Base-by-base conservation (phyloP, 2,888 invertebrate species). In the Nebria salina region DNA sequence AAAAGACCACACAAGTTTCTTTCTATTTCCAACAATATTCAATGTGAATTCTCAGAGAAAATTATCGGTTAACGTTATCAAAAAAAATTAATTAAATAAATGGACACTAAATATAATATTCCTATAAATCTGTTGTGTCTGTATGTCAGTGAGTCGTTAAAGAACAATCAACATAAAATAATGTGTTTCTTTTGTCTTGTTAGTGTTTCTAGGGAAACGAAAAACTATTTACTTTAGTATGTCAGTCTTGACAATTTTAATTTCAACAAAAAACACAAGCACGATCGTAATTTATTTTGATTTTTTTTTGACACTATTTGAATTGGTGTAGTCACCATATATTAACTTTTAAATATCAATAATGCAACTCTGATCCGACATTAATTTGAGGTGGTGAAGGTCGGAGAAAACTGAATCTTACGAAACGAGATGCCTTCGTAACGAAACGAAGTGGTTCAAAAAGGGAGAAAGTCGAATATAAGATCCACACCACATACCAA, bases 181-280 rank as follows among this genome's bases (percentile, higher is more conserved):
- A 11, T 13, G 8, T 26, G 25, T 70, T 70, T 70, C 70, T 70
- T 70, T 70, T 70, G 70, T 70, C 13, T 34, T 25, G 20, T 34
- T 70, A 70, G 34, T 65, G 13, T 75, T 75, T 75, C 65, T 65
- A 26, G 6, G 34, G 65, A 75, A 75, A 65, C 75, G 13, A 75
- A 75, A 75, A 75, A 75, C 75, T 65, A 34, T 65, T 65, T 34
- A 75, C 65, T 75, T 54, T 75, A 75, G 75, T 75, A 13, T 75
- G 75, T 75, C 75, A 75, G 26, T 34, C 65, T 34, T 75, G 64
- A 5, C 8, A 75, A 75, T 64, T 65, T 13, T 15, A 25, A 43
- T 20, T 34, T 7, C 43, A 64, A 65, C 75, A 75, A 64, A 75
- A 34, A 75, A 25, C 15, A 34, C 15, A 42, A 5, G 25, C 15